phyloP scores from a whole-genome alignment of 2,797 vertebrate species.

The Sylvilagus floridanus region DNA sequence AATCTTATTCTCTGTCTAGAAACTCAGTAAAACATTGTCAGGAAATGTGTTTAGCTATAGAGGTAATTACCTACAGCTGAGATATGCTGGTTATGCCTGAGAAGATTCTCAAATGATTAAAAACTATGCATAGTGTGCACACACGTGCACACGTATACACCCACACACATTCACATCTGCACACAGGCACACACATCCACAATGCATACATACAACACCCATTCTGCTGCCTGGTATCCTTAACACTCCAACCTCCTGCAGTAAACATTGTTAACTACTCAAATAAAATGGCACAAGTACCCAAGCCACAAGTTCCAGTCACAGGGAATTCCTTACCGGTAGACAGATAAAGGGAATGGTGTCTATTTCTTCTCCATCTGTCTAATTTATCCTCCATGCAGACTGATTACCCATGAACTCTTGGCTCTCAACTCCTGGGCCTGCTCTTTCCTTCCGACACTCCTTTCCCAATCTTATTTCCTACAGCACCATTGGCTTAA shows the following conservation, averaged over 20 bases:
- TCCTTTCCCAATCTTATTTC: neutral
- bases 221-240: neutral
- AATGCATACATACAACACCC: neutral
- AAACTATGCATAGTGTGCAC: no score
- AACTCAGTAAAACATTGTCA: slow-evolving; percentile 17
- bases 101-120: neutral
- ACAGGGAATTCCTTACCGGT: neutral
- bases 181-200: no score
- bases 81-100: neutral
- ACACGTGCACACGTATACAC: neutral
- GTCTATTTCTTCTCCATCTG: no score
- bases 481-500: neutral
- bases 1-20: slow-evolving; percentile 49
- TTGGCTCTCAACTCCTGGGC: neutral
- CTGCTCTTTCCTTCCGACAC: neutral
- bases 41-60: neutral
- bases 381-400: neutral
- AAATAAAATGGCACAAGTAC: neutral
- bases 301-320: slow-evolving; percentile 17
- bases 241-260: neutral
- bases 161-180: neutral
- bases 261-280: neutral
- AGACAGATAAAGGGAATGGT: neutral
- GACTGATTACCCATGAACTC: neutral
- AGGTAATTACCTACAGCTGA: neutral